Evolutionary conservation across 2,113 vertebrate species (phyloP).

Genomic region (Protobothrops mucrosquamatus): DNA sequence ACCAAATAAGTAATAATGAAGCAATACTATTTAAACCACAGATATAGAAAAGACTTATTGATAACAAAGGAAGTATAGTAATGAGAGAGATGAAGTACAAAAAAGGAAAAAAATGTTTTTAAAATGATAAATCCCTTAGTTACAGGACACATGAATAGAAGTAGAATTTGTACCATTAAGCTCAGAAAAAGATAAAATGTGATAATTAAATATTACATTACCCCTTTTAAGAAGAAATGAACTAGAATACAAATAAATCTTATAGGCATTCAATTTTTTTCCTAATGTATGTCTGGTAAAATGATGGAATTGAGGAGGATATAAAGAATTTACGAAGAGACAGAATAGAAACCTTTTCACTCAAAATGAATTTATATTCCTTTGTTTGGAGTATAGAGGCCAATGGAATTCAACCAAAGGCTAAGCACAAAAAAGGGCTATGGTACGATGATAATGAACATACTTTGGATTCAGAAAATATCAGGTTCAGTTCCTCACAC

Average conservation of each 20-base stretch:
- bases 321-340: neutral
- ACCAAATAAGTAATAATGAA: neutral
- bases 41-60: neutral
- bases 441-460: neutral
- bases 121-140: neutral
- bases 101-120: neutral
- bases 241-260: neutral
- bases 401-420: neutral
- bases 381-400: neutral
- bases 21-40: neutral
- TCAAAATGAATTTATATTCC: neutral
- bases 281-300: neutral
- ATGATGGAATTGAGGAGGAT: neutral
- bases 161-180: neutral
- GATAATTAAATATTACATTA: neutral
- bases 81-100: neutral
- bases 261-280: neutral
- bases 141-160: slow-evolving; percentile 23
- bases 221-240: neutral
- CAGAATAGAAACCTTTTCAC: neutral
- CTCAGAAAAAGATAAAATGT: neutral
- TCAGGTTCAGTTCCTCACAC: neutral
- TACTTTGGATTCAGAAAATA: neutral
- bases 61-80: neutral
- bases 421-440: neutral